phyloP scores from a whole-genome alignment of 2,113 vertebrate species.

The sheep (Ovis aries) region ARS-UI_Ramb_v3.0 NC_056072.1:26574001-26574500 shows the following conservation, averaged over 20 bases:
- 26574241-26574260: background rate
- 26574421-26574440: constrained; percentile 26
- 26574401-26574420: constrained; percentile 17
- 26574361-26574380: background rate
- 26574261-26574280: background rate
- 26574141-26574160: background rate
- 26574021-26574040: background rate
- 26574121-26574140: background rate
- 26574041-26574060: background rate
- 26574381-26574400: background rate
- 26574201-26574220: background rate
- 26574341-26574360: background rate
- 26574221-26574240: background rate
- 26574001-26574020: background rate
- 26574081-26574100: background rate
- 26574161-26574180: background rate
- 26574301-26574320: background rate
- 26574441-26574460: constrained; percentile 23
- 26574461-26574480: constrained; percentile 31
- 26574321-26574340: background rate
- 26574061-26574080: background rate
- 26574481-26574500: background rate
- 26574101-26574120: background rate
- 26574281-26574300: background rate
- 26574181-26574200: background rate